Evolutionary conservation across 2,113 vertebrate genomes (phyloP), one percentile per base, ranked within the genome.

Genomic region (Anhinga anhinga): DNA sequence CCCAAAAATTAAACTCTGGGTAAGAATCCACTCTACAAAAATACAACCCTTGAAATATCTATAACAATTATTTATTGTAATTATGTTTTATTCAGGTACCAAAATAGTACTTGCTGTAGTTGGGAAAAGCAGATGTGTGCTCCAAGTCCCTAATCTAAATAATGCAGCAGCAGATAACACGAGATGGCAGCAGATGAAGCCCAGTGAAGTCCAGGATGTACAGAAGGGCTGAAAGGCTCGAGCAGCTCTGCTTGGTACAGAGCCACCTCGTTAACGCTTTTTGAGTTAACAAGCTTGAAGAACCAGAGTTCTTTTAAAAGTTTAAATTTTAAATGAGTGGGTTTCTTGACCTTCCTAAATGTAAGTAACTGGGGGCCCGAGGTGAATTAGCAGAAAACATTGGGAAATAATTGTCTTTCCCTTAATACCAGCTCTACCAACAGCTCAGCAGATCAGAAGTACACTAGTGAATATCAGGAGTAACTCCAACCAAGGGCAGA

Each of bases 11-110:
- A 93, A 93, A 59, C 27, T 85, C 59, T 50, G 71, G 84, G 53
- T 95, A 90, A 81, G 50, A 81, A 90, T 90, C 74, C 67, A 66
- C 63, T 88, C 27, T 71, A 42, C 17, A 78, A 73, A 85, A 90
- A 92, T 34, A n/a, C 34, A 88, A 21, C n/a, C 44, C 63, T 19
- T 67, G 25, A 88, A 92, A 49, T 26, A 58, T 84, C 23, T 29
- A 4, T 91, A 69, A 82, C 53, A 90, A 81, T 94, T 94, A 92
- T 71, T 86, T 74, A 25, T 82, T 86, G 65, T 84, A 93, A 91
- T 93, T 84, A 52, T 76, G 47, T 52, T 36, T 65, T 86, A 84
- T 65, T 95, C 61, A 79, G 36, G 72, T 56, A 85, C 44, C 40
- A 86, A 82, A 90, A 82, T 40, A 88, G 44, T n/a, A 58, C 44